Conservation (phyloP, 2,797 vertebrate genomes). For the Lemur catta region DNA sequence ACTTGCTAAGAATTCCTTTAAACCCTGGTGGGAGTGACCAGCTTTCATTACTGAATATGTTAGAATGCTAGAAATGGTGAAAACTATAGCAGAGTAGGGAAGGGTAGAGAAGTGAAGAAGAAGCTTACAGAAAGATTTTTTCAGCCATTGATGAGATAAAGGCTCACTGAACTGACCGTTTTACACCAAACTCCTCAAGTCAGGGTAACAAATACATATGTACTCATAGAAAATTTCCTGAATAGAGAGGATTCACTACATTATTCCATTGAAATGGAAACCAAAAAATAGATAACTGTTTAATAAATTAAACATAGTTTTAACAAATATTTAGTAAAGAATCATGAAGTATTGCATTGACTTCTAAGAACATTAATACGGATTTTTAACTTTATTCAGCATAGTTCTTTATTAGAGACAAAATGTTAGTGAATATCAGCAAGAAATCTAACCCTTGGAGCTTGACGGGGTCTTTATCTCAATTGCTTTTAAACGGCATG, state of each 20-base stretch:
- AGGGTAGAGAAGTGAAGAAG: not conserved
- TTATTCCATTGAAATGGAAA: not conserved
- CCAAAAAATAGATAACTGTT: not conserved
- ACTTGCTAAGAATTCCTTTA: not conserved
- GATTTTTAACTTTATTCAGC: conserved; percentile 32
- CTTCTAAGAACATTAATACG: not conserved
- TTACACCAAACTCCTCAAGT: not conserved
- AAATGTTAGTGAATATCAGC: conserved; percentile 5
- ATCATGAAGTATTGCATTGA: not conserved
- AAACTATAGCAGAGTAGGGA: not conserved
- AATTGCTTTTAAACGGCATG: conserved; percentile 44
- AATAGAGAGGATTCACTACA: not conserved
- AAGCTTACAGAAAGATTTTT: not conserved
- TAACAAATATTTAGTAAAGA: conserved; percentile 18
- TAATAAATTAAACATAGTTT: not conserved
- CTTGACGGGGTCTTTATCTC: conserved; percentile 63
- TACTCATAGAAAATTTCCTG: not conserved
- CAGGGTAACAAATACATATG: not conserved
- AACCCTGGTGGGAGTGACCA: no score
- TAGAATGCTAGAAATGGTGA: not conserved
- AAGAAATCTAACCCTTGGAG: not conserved
- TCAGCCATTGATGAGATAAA: not conserved
- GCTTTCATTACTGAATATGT: not conserved
- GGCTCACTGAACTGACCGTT: not conserved
- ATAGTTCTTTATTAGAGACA: conserved; percentile 68